A percentile compares a stretch with the other conserved stretches of the same genome.
These are phyloP conservation scores for Nasonia giraulti DNA, from an alignment of 1,140 invertebrate species.

Conservation along the genomic window DNA sequence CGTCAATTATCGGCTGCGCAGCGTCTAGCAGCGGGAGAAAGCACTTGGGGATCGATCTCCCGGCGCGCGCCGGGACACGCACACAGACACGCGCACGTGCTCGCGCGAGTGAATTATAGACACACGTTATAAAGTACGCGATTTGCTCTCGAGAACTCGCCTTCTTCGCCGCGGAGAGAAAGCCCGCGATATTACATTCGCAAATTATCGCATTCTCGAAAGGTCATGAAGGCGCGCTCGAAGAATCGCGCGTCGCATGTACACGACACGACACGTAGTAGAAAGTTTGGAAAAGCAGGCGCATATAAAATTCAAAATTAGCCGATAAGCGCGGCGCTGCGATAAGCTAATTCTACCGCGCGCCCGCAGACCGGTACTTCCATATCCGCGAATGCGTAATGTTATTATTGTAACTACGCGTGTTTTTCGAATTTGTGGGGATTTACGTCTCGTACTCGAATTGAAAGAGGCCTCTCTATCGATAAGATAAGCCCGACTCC, in stretches of 20 bases:
- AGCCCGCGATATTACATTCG: neutral
- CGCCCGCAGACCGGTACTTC: neutral
- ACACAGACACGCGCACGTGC: neutral
- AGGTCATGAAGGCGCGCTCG: neutral
- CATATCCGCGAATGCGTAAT: no score
- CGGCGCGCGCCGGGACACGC: neutral
- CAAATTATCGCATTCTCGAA: neutral
- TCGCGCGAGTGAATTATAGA: neutral
- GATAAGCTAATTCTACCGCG: constrained; percentile 33
- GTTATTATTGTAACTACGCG: no score
- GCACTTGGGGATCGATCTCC: neutral
- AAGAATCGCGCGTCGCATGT: neutral
- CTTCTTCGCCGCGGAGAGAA: neutral
- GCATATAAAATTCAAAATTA: neutral
- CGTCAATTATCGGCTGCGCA: no score
- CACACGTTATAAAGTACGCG: neutral
- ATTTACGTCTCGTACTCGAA: no score
- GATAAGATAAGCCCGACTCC: neutral
- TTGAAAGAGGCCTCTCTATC: no score
- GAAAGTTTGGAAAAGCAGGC: neutral
- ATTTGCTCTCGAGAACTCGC: constrained; percentile 13
- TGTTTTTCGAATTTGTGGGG: no score
- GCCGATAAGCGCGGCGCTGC: constrained; percentile 14
- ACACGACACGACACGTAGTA: neutral
- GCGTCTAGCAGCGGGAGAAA: neutral